These are phyloP conservation scores for Pammene fasciana DNA, from an alignment of 2,888 invertebrate species.

Conservation along the genomic window DNA sequence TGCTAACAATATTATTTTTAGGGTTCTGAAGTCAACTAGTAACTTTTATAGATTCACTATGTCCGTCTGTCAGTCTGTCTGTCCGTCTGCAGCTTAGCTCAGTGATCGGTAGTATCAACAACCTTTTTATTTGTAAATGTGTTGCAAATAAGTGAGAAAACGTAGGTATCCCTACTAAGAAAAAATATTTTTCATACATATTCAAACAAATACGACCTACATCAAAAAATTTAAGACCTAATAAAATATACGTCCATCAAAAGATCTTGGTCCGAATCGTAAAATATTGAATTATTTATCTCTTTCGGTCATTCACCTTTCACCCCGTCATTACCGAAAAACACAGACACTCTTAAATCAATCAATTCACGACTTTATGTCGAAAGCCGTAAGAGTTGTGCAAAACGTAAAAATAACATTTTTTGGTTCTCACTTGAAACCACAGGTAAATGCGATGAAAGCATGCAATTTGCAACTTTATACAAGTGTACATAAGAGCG, in stretches of 20 bases:
- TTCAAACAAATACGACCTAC: not conserved
- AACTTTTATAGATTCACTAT: too few species aligned
- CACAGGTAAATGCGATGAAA: not conserved
- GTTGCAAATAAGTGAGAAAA: too few species aligned
- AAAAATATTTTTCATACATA: too few species aligned
- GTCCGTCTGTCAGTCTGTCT: too few species aligned
- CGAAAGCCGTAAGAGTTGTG: not conserved
- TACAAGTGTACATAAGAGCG: not conserved
- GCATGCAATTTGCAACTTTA: not conserved
- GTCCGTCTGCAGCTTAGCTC: too few species aligned
- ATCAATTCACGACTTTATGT: not conserved
- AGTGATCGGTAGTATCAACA: too few species aligned
- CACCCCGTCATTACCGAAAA: slow-evolving; percentile 7
- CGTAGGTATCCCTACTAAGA: too few species aligned
- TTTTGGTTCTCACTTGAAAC: not conserved
- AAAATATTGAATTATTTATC: slow-evolving; percentile 19
- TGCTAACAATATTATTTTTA: too few species aligned
- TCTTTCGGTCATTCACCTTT: slow-evolving; percentile 19
- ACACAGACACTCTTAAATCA: not conserved
- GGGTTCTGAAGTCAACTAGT: too few species aligned
- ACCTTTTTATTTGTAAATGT: too few species aligned
- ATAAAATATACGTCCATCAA: slow-evolving; percentile 8
- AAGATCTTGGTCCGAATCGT: not conserved
- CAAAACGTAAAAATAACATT: not conserved
- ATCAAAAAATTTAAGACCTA: slow-evolving; percentile 1